Conservation (phyloP, 2,888 invertebrate species). For the Mythimna albipuncta region DNA sequence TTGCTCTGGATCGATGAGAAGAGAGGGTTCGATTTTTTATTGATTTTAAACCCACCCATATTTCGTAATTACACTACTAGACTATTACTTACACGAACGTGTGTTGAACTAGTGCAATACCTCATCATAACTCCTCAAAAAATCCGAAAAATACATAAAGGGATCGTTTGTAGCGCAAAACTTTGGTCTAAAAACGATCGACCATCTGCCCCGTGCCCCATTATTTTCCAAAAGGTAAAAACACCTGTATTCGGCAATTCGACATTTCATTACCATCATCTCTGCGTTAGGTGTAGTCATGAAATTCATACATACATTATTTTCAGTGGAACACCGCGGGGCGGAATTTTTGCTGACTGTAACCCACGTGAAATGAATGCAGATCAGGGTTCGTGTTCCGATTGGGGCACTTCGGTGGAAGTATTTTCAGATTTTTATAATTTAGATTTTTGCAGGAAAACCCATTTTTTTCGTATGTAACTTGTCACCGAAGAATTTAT, state of each 20-base stretch:
- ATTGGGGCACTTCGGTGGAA: conserved; percentile 43
- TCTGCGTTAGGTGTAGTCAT: conserved; percentile 30
- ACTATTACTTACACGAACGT: no score
- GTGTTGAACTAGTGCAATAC: no score
- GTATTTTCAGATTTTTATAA: neutral
- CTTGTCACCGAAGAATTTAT: no score
- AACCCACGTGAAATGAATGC: conserved; percentile 70
- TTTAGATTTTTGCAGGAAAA: neutral
- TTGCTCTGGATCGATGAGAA: no score
- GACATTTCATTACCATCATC: conserved; percentile 28
- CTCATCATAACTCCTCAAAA: neutral
- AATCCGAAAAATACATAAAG: no score
- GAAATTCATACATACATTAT: conserved; percentile 63
- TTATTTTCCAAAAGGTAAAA: conserved; percentile 13
- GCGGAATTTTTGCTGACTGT: conserved; percentile 75
- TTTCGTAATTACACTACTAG: no score
- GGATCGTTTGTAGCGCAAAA: neutral
- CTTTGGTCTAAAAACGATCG: neutral
- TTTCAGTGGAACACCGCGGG: conserved; percentile 40
- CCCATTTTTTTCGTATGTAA: no score
- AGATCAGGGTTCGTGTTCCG: conserved; percentile 61
- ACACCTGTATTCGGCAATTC: conserved; percentile 12
- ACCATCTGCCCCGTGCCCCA: neutral
- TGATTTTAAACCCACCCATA: no score
- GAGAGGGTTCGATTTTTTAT: no score